Evolutionary conservation across 1,140 invertebrate species (phyloP).

Genomic region (Zaprionus lachaisei): DNA sequence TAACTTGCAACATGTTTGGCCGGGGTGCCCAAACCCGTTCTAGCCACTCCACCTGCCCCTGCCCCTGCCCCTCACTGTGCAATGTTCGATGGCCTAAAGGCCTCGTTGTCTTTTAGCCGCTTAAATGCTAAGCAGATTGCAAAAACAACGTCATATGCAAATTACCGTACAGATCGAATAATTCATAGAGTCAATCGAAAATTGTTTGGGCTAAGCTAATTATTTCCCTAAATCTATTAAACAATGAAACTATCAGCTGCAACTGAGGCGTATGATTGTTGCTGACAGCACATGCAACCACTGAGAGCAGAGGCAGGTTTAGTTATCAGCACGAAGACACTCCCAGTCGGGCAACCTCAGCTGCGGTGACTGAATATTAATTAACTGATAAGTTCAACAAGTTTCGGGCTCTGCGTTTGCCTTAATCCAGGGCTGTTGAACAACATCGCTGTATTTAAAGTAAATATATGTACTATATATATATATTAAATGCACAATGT

Average conservation of each 20-base stretch:
- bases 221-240: not conserved
- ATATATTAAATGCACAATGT: not conserved
- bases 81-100: conserved; percentile 52
- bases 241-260: not conserved
- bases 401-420: not conserved
- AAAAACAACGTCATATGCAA: conserved; percentile 51
- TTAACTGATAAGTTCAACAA: conserved; percentile 30
- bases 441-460: conserved; percentile 35
- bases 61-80: too few relatives aligned
- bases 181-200: not conserved
- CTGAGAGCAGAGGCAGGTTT: too few relatives aligned
- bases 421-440: conserved; percentile 46
- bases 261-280: not conserved
- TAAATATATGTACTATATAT: not conserved
- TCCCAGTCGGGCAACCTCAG: not conserved
- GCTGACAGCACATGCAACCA: not conserved
- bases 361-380: conserved; percentile 15
- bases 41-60: not conserved
- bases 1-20: conserved; percentile 72
- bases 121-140: conserved; percentile 77
- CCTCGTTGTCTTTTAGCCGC: conserved; percentile 51
- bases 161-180: conserved; percentile 38
- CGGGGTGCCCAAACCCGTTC: conserved; percentile 65
- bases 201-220: not conserved
- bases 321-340: not conserved